Evolutionary conservation across 2,888 invertebrate genomes (phyloP), one percentile per base, ranked within the genome.

Genomic region (Coelinius sp.): DNA sequence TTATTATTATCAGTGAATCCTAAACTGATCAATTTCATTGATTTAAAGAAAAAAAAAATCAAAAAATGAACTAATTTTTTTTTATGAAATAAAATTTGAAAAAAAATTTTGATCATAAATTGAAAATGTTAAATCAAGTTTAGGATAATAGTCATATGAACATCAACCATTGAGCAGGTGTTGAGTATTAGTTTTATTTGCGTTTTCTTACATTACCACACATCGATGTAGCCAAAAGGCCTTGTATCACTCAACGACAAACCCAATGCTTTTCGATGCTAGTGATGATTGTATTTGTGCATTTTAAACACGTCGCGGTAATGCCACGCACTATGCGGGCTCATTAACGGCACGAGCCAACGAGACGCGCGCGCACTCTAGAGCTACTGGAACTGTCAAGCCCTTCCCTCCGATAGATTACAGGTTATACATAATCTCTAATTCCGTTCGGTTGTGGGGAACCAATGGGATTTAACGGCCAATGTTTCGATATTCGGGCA

Each of bases 281-380:
- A 62, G 41, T 38, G 65, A 65, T 65, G 46, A 65, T 46, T 44
- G 49, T 22, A 52, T 66, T 52, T 64, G 52, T 62, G 41, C 66
- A 70, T 63, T 65, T 53, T 46, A 53, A 68, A 68, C 46, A 63
- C 73, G 41, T 68, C 65, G 66, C 62, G 66, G 66, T 66, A 66
- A 46, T 44, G 64, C 27, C 49, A 56, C 66, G 62, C 59, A 46
- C 49, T 73, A 83, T 82, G 83, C 82, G 83, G 82, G 83, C 83
- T 84, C 83, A 85, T 86, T 85, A 86, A 83, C 81, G 84, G 85
- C 86, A 86, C 86, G 86, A 85, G 85, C 84, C 84, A 83, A 82
- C 79, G 80, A 82, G 80, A 76, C 76, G 64, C 75, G 44, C 49
- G 25, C 22, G 68, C 38, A 64, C 56, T 14, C 56, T 8, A 27